Percentiles rank a stretch among this genome's conserved stretches.
Conservation (phyloP, 2,113 vertebrate genomes). For the Corythornis madagascariensis region DNA sequence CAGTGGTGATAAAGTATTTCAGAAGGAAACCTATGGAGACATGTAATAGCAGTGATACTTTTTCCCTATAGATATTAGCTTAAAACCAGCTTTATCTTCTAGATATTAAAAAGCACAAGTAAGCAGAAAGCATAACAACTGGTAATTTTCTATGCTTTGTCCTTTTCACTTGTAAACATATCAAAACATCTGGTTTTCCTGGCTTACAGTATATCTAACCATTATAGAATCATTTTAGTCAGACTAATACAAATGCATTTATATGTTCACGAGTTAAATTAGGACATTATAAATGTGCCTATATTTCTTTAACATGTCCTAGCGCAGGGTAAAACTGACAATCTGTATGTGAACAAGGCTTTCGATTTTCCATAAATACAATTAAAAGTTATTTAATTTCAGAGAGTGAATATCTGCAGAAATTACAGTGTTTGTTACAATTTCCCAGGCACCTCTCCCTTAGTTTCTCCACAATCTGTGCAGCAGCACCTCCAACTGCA, state of each 20-base stretch:
- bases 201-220: background rate
- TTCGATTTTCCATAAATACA: background rate
- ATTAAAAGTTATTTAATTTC: background rate
- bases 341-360: background rate
- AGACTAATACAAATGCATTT: background rate
- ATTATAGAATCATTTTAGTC: background rate
- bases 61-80: background rate
- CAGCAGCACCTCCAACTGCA: background rate
- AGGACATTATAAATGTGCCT: background rate
- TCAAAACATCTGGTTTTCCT: background rate
- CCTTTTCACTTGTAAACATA: background rate
- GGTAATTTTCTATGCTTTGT: background rate
- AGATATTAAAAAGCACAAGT: background rate
- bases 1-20: background rate
- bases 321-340: background rate
- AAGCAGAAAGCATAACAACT: background rate
- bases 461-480: background rate
- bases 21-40: background rate
- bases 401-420: background rate
- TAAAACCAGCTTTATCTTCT: background rate
- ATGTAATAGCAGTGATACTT: background rate
- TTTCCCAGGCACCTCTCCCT: background rate
- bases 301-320: background rate
- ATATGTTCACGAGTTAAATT: background rate
- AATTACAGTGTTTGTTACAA: background rate